phyloP scores from a whole-genome alignment of 1,140 invertebrate species.

The Scaptomyza montana region DNA sequence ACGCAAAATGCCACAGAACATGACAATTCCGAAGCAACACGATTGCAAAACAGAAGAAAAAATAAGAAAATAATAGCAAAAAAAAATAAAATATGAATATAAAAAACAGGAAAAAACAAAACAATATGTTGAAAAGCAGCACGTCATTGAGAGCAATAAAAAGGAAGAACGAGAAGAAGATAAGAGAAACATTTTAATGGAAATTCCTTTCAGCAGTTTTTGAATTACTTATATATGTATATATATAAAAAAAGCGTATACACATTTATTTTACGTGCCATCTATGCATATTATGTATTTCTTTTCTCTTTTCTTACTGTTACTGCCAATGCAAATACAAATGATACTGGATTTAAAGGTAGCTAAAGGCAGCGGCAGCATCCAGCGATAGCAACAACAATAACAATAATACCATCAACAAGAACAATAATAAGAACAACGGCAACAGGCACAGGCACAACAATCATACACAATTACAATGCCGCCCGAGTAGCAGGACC shows the following conservation, averaged over 20 bases:
- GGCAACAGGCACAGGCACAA: slow-evolving; percentile 56
- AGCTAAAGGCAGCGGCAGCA: slow-evolving; percentile 45
- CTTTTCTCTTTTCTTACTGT: slow-evolving; percentile 30
- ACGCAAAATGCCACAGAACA: slow-evolving; percentile 15
- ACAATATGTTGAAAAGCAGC: slow-evolving; percentile 68
- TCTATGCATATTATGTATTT: slow-evolving; percentile 60
- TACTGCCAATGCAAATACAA: slow-evolving; percentile 74
- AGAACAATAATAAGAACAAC: slow-evolving; percentile 36
- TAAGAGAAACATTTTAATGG: slow-evolving; percentile 80
- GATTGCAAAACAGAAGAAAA: slow-evolving; percentile 44
- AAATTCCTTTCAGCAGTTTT: slow-evolving; percentile 81
- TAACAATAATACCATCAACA: slow-evolving; percentile 31
- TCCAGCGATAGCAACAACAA: slow-evolving; percentile 36
- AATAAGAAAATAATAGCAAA: slow-evolving; percentile 9
- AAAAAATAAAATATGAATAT: slow-evolving; percentile 19
- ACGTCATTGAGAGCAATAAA: slow-evolving; percentile 58
- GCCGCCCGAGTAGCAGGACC: slow-evolving; percentile 38
- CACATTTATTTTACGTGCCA: slow-evolving; percentile 72
- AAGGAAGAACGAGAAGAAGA: slow-evolving; percentile 77
- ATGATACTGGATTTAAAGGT: slow-evolving; percentile 66
- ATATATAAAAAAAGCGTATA: slow-evolving; percentile 6
- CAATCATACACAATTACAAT: slow-evolving; percentile 48
- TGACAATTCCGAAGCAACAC: slow-evolving; percentile 34
- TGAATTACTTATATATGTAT: slow-evolving; percentile 73
- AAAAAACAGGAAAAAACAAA: slow-evolving; percentile 20